Base-by-base conservation (phyloP, 2,888 invertebrate genomes). In the Lamproptera curius region DNA sequence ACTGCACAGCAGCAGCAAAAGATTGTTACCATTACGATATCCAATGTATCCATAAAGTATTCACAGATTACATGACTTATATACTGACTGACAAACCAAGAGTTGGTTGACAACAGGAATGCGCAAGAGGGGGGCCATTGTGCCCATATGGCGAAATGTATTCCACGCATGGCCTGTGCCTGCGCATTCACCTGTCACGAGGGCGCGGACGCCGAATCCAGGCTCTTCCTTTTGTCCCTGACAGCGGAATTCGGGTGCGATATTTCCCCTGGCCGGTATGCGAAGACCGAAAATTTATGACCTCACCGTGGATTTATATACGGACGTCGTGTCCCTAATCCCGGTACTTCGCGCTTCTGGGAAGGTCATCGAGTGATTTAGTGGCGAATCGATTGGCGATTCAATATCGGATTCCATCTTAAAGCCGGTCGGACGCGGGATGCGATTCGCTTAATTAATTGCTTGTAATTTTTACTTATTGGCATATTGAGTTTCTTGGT, bases 151-250 rank as follows among this genome's bases (percentile, higher is more conserved):
- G 68, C 72, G 69, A 74, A 77, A 76, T 70, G 69, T 75, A 80
- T 78, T 76, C 78, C 67, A 66, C 61, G 67, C 73, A 76, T 73
- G 73, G 73, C 26, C 73, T 64, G 72, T 73, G 74, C 73, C 67
- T 71, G 72, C 71, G 82, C 84, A 86, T 85, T 85, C 86, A 85
- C 84, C 85, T 85, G 85, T 84, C 87, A 79, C 79, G 76, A 72
- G 78, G 78, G 83, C 82, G 84, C 81, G 76, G 73, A 20, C 20
- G 33, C 33, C 26, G 23, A 20, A 37, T 20, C 17, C 74, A 78
- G 76, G 69, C 77, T 72, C 76, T 74, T 78, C 73, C 73, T 71
- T 73, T 63, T 76, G 73, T 61, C 68, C 74, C 72, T 61, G 62
- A 62, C 63, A 53, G 64, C 73, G 83, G 85, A 85, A 87, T 85